Percentiles rank a stretch among this genome's conserved stretches.
Evolutionary conservation across 1,140 invertebrate species (phyloP).

Genomic region (Drosophila bocki): DNA sequence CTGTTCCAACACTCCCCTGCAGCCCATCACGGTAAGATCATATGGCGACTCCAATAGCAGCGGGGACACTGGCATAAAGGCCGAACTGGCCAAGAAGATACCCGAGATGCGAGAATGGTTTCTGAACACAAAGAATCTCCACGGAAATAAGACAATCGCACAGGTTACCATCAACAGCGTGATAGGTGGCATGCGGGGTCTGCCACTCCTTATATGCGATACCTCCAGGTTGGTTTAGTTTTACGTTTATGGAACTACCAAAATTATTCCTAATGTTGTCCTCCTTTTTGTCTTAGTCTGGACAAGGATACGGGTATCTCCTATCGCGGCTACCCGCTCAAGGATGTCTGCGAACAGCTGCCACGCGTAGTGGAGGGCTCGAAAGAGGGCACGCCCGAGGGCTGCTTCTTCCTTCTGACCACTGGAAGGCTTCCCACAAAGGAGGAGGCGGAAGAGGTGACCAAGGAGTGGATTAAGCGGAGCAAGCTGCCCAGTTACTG

Average conservation of each 20-base stretch:
- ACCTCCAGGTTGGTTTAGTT: slow-evolving; percentile 88
- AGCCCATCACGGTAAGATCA: neutral
- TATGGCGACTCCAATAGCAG: neutral
- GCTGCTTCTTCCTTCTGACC: slow-evolving; percentile 96
- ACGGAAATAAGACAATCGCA: slow-evolving; percentile 40
- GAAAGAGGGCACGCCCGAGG: slow-evolving; percentile 95
- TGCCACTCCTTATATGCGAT: slow-evolving; percentile 97
- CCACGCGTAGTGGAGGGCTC: slow-evolving; percentile 95
- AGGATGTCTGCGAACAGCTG: slow-evolving; percentile 94
- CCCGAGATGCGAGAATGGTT: slow-evolving; percentile 34
- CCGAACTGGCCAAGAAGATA: slow-evolving; percentile 38
- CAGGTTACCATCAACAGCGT: slow-evolving; percentile 85
- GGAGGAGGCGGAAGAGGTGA: slow-evolving; percentile 91
- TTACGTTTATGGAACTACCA: neutral
- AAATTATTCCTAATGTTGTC: neutral
- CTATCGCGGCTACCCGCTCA: slow-evolving; percentile 96
- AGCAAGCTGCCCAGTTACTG: slow-evolving; percentile 93
- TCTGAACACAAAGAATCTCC: slow-evolving; percentile 33
- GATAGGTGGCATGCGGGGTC: slow-evolving; percentile 98
- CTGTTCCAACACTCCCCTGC: neutral
- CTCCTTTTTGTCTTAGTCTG: slow-evolving; percentile 79
- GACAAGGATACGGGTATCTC: slow-evolving; percentile 97
- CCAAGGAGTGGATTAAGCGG: slow-evolving; percentile 94
- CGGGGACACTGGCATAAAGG: slow-evolving; percentile 9
- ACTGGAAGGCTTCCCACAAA: slow-evolving; percentile 95